These are phyloP conservation scores for Seriola quinqueradiata DNA, from an alignment of 2,113 vertebrate genomes.

Conservation along the genomic window DNA sequence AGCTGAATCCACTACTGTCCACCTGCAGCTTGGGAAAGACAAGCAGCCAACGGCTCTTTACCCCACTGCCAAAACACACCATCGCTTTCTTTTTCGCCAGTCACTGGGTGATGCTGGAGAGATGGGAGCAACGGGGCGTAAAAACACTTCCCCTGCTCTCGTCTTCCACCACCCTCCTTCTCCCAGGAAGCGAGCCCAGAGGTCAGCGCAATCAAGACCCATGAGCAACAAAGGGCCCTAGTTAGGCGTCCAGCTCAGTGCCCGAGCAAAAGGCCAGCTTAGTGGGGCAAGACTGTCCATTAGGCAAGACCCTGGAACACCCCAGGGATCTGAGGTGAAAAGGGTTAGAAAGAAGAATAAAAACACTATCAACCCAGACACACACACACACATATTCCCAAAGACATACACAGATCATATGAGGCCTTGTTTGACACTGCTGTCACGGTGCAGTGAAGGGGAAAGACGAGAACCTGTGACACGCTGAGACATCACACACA, in stretches of 20 bases:
- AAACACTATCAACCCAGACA: conserved; percentile 78
- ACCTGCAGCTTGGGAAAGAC: conserved; percentile 54
- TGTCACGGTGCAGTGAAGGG: conserved; percentile 84
- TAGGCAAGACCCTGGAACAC: conserved; percentile 80
- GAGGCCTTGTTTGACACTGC: conserved; percentile 82
- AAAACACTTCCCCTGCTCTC: conserved; percentile 71
- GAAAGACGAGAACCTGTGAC: conserved; percentile 81
- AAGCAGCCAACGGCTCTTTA: conserved; percentile 47
- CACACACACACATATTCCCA: conserved; percentile 73
- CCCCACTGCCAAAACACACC: conserved; percentile 54
- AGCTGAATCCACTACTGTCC: conserved; percentile 47
- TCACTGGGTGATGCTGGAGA: conserved; percentile 60
- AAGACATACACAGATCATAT: conserved; percentile 79
- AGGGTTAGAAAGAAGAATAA: conserved; percentile 72
- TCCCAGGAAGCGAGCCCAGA: conserved; percentile 75
- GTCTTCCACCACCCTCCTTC: conserved; percentile 47
- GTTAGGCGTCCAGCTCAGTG: conserved; percentile 78
- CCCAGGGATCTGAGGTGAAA: conserved; percentile 71
- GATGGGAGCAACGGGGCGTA: conserved; percentile 72
- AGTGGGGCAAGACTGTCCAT: conserved; percentile 80
- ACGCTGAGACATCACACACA: conserved; percentile 64
- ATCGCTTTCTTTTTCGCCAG: conserved; percentile 46
- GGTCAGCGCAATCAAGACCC: conserved; percentile 84
- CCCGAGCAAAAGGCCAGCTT: conserved; percentile 82
- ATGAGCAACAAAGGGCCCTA: conserved; percentile 82